A percentile compares a stretch with the other conserved stretches of the same genome.
Evolutionary conservation across 2,113 vertebrate species (phyloP).

Genomic region (Orthonyx spaldingii): DNA sequence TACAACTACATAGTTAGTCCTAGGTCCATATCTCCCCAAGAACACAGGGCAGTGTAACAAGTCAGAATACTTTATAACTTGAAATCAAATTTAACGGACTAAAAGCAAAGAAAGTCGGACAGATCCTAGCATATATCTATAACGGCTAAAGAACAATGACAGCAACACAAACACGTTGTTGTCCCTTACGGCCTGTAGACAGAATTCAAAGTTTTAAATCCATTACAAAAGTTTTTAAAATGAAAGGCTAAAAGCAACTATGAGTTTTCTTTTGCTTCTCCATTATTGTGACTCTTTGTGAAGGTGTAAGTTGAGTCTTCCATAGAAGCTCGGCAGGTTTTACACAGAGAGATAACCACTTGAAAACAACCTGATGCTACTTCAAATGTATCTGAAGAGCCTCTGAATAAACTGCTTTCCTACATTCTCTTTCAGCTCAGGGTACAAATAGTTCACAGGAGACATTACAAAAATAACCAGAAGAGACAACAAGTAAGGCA

Average conservation of each 20-base stretch:
- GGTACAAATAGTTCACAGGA: background rate
- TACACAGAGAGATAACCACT: background rate
- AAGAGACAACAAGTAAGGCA: background rate
- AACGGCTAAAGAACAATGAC: background rate
- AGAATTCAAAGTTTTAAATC: background rate
- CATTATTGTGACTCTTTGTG: background rate
- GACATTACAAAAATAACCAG: background rate
- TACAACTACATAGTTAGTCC: background rate
- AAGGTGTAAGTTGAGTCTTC: background rate
- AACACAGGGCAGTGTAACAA: background rate
- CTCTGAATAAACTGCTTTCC: background rate
- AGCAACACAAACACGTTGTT: background rate
- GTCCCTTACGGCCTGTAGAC: background rate
- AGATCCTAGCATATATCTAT: background rate
- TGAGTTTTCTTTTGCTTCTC: background rate
- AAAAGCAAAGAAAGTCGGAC: background rate
- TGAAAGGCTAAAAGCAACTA: background rate
- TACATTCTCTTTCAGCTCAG: background rate
- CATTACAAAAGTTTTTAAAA: background rate
- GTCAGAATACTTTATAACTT: background rate
- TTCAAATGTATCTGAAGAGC: background rate
- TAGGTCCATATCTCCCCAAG: background rate
- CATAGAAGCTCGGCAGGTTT: background rate
- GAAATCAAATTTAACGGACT: background rate
- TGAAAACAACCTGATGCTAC: background rate